These are phyloP conservation scores for Spea multiplicata DNA, from an alignment of 2,113 vertebrate species.

Conservation along the genomic window DNA sequence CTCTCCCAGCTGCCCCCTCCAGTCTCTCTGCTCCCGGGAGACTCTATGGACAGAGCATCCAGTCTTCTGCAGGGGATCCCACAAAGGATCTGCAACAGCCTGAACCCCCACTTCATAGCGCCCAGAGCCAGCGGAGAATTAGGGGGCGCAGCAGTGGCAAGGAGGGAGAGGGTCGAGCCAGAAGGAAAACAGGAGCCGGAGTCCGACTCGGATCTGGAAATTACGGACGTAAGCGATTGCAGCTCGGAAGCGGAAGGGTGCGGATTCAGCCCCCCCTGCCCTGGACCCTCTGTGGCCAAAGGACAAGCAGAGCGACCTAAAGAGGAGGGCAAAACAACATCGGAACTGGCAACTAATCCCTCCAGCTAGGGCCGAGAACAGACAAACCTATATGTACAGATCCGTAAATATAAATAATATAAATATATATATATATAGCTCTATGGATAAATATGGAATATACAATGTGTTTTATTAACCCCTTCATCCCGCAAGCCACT, in stretches of 20 bases:
- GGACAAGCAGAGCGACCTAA: slow-evolving; percentile 46
- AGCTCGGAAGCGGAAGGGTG: slow-evolving; percentile 81
- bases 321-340: not conserved
- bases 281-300: slow-evolving; percentile 60
- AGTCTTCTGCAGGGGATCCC: slow-evolving; percentile 25
- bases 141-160: slow-evolving; percentile 50
- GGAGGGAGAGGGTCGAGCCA: slow-evolving; percentile 60
- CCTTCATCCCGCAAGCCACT: slow-evolving; percentile 15
- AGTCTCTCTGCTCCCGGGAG: slow-evolving; percentile 68
- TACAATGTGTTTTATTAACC: not conserved
- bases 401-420: slow-evolving; percentile 19
- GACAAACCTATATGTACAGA: not conserved
- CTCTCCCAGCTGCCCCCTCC: slow-evolving; percentile 79
- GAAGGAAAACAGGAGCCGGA: slow-evolving; percentile 80
- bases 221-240: slow-evolving; percentile 88
- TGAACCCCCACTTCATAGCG: slow-evolving; percentile 54
- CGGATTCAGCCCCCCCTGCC: not conserved
- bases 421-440: slow-evolving; percentile 42
- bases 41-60: slow-evolving; percentile 60
- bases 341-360: slow-evolving; percentile 9
- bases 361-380: slow-evolving; percentile 11
- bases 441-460: slow-evolving; percentile 35
- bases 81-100: slow-evolving; percentile 32
- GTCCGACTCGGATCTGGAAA: slow-evolving; percentile 86
- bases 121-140: slow-evolving; percentile 55